These are phyloP conservation scores for Dascillus cervinus DNA, from an alignment of 2,888 invertebrate genomes.

Conservation along the genomic window DNA sequence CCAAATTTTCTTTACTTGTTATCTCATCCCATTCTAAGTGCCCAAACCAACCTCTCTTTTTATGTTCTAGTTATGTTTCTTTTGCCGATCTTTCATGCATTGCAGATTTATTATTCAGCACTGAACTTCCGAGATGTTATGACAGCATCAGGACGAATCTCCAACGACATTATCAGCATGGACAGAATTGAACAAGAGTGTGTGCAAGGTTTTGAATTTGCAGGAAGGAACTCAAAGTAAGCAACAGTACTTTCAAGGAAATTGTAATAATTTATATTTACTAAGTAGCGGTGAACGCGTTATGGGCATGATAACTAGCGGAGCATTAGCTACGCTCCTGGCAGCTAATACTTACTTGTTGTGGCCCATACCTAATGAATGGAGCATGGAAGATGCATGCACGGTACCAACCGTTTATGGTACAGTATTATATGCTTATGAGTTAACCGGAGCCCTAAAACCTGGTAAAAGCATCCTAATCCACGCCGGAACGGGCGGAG, in stretches of 20 bases:
- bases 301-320: slow-evolving; percentile 56
- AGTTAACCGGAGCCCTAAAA: too few relatives aligned
- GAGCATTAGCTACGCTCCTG: slow-evolving; percentile 55
- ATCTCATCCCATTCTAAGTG: too few relatives aligned
- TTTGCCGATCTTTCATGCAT: too few relatives aligned
- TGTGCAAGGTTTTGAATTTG: slow-evolving; percentile 52
- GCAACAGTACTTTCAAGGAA: too few relatives aligned
- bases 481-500: too few relatives aligned
- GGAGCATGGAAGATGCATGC: too few relatives aligned
- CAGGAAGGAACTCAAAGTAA: slow-evolving; percentile 39
- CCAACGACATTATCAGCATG: slow-evolving; percentile 68
- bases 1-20: too few relatives aligned
- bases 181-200: slow-evolving; percentile 46
- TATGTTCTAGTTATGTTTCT: too few relatives aligned
- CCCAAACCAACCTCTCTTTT: too few relatives aligned
- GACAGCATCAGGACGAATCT: slow-evolving; percentile 84
- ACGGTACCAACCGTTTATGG: slow-evolving; percentile 70
- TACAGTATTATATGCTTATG: slow-evolving; percentile 44
- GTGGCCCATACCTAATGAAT: slow-evolving; percentile 63
- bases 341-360: slow-evolving; percentile 47
- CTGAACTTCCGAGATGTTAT: slow-evolving; percentile 94
- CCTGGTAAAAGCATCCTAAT: slow-evolving; percentile 43
- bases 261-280: slow-evolving; percentile 8
- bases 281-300: slow-evolving; percentile 50
- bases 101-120: slow-evolving; percentile 63